phyloP scores from a whole-genome alignment of 2,888 invertebrate species.

The Trissolcus brochymenae region DNA sequence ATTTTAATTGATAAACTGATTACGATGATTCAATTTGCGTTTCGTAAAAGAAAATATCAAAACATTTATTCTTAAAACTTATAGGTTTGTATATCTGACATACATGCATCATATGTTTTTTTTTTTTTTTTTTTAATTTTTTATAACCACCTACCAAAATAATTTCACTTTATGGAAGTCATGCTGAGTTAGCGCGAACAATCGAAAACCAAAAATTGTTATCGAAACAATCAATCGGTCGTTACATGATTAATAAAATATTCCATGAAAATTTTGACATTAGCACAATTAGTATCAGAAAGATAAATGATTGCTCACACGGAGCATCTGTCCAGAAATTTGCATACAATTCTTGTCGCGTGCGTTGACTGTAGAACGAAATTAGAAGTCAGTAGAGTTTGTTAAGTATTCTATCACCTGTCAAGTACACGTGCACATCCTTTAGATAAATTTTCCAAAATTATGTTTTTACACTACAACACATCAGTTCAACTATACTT shows the following conservation, averaged over 20 bases:
- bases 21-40: neutral
- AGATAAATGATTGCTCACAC: neutral
- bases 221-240: too few species aligned
- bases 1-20: slow-evolving; percentile 33
- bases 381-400: slow-evolving; percentile 26
- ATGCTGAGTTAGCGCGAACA: too few species aligned
- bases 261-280: too few species aligned
- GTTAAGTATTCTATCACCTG: slow-evolving; percentile 59
- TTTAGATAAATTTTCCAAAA: slow-evolving; percentile 31
- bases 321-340: slow-evolving; percentile 70
- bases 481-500: neutral
- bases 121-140: too few species aligned
- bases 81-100: too few species aligned
- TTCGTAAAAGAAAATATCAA: too few species aligned
- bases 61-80: too few species aligned
- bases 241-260: too few species aligned
- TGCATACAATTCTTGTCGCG: slow-evolving; percentile 74
- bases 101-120: too few species aligned
- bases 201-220: too few species aligned
- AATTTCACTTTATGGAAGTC: too few species aligned
- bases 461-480: neutral
- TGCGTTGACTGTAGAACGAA: slow-evolving; percentile 62
- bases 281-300: neutral
- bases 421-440: slow-evolving; percentile 57
- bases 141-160: too few species aligned